Conservation (phyloP, 2,888 invertebrate genomes). For the Leptopterna dolabrata region DNA sequence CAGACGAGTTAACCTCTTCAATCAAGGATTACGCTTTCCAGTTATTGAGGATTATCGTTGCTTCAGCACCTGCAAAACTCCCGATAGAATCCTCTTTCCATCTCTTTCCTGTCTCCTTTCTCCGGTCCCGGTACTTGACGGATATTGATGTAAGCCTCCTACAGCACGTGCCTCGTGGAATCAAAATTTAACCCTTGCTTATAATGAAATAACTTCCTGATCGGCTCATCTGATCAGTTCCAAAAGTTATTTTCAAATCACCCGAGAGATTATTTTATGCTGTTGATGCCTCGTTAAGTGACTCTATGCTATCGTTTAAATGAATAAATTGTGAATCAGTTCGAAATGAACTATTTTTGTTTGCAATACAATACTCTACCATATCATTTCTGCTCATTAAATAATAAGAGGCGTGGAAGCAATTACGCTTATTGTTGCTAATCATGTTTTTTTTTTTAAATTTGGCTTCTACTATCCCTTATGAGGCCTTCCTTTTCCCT, state of each 20-base stretch:
- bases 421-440: too few relatives aligned
- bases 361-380: too few relatives aligned
- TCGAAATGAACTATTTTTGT: too few relatives aligned
- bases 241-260: not conserved
- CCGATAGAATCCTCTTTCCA: slow-evolving; percentile 15
- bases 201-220: slow-evolving; percentile 9
- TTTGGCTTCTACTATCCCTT: too few relatives aligned
- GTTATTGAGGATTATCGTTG: slow-evolving; percentile 52
- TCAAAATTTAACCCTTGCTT: slow-evolving; percentile 30
- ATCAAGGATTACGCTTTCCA: slow-evolving; percentile 47
- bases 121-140: not conserved
- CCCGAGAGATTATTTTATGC: not conserved
- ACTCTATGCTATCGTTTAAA: too few relatives aligned
- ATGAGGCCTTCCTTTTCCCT: too few relatives aligned
- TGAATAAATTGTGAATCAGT: too few relatives aligned
- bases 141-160: slow-evolving; percentile 38
- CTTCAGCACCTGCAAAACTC: slow-evolving; percentile 49
- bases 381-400: too few relatives aligned
- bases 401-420: too few relatives aligned
- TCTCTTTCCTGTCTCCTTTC: not conserved
- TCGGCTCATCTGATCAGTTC: not conserved
- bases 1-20: slow-evolving; percentile 49
- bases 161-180: not conserved
- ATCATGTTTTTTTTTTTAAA: too few relatives aligned
- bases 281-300: not conserved